Base-by-base conservation (phyloP, 2,797 vertebrate genomes). In the Myioborus miniatus region DNA sequence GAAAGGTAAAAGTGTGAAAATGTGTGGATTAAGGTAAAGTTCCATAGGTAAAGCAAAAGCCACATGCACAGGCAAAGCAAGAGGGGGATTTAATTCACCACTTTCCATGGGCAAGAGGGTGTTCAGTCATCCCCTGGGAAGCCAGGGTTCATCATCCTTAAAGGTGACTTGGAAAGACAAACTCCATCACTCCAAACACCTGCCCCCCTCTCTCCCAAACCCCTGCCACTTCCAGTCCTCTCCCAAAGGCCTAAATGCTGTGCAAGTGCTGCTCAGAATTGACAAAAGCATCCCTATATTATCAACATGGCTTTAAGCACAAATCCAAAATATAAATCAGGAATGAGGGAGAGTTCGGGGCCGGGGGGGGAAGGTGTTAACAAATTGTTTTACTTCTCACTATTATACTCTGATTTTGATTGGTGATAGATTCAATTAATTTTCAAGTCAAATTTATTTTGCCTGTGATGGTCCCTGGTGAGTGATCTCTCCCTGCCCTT, bases 171-270 rank as follows among this genome's bases (percentile, higher is more conserved):
- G 7, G 12, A 37, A 60, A 67, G 18, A 41, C 17, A 46, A 59
- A 32, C 5, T 12, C 8, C 24, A 26, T 52, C 11, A 21, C 10
- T 50, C 15, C 13, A 59, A 44, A 53, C 12, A 30, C 10, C 12
- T 64, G 12, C 3, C 15, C 15, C 3, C 1, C 4, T 4, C 3
- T 5, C 17, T 36, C 29, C 34, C 34, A 26, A 22, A 8, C 4
- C 4, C 4, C 11, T 6, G 6, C 14, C 19, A 30, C 5, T 3
- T 7, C 11, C 29, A 12, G 3, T 12, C n/a, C 5, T 9, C 9
- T 20, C 23, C 6, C 36, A 59, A 59, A 52, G 29, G 20, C 24
- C 9, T 52, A 22, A 26, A 39, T 15, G 11, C n/a, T 52, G 20
- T 30, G 6, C 23, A 74, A 26, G 12, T 26, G 18, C 26, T 34